These are phyloP conservation scores for Drosophila simulans DNA, from an alignment of 1,140 invertebrate species.

Conservation along the genomic window DNA sequence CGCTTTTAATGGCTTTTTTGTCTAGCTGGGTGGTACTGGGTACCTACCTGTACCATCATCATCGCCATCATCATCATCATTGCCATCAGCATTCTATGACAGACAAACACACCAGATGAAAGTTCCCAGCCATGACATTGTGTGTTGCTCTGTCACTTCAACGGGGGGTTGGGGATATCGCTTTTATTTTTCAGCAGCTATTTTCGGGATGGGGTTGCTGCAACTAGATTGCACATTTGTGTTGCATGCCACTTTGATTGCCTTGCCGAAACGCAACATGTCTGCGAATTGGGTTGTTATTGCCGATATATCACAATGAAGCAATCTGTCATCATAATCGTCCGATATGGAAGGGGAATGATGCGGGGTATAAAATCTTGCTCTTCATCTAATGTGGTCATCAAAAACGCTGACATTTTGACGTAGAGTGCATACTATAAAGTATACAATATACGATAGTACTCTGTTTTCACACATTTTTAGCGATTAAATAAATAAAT, in stretches of 20 bases:
- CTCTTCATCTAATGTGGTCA: not conserved
- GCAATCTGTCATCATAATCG: conserved; percentile 47
- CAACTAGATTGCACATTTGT: conserved; percentile 53
- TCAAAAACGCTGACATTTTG: not conserved
- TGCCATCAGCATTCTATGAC: not conserved
- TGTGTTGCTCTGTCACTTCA: conserved; percentile 28
- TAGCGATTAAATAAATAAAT: not conserved
- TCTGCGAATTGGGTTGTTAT: conserved; percentile 21
- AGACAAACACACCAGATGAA: conserved; percentile 16
- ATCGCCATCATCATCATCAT: conserved; percentile 4
- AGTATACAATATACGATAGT: not conserved
- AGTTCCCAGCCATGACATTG: conserved; percentile 29
- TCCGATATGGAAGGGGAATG: not conserved
- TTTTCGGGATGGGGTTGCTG: not conserved
- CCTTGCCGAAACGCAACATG: conserved; percentile 29
- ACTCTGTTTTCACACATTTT: not conserved
- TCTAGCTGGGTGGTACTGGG: conserved; percentile 36
- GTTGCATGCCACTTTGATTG: conserved; percentile 46
- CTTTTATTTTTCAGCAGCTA: conserved; percentile 30
- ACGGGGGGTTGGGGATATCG: conserved; percentile 3
- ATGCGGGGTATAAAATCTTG: not conserved
- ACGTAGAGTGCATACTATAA: not conserved
- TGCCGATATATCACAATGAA: conserved; percentile 8
- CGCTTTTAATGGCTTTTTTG: conserved; percentile 73
- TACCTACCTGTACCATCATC: conserved; percentile 7